These are phyloP conservation scores for Eremobia ochroleuca DNA, from an alignment of 2,888 invertebrate species.

Conservation along the genomic window DNA sequence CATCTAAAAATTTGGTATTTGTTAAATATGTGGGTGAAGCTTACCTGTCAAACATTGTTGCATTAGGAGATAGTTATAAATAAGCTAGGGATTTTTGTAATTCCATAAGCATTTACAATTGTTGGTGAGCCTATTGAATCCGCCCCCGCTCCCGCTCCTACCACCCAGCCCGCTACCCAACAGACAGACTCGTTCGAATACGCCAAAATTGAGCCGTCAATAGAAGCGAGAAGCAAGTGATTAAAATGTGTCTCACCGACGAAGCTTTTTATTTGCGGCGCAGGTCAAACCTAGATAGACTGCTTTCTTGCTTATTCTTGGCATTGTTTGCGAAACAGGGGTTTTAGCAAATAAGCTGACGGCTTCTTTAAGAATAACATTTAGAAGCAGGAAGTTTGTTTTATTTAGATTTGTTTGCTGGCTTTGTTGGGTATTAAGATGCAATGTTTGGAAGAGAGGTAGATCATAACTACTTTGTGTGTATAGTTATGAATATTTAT, in stretches of 20 bases:
- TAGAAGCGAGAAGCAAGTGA: conserved; percentile 71
- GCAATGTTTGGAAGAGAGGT: neutral
- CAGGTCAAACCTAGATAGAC: conserved; percentile 64
- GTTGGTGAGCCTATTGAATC: neutral
- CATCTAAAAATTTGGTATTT: no score
- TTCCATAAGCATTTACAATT: neutral
- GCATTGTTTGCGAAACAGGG: conserved; percentile 56
- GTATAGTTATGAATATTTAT: neutral
- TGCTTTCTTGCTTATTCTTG: conserved; percentile 35
- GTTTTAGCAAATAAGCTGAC: conserved; percentile 63
- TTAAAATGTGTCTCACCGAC: conserved; percentile 72
- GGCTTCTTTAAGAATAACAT: conserved; percentile 33
- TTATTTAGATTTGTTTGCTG: conserved; percentile 24
- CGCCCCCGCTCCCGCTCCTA: neutral
- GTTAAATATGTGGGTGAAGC: no score
- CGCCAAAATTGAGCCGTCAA: conserved; percentile 76
- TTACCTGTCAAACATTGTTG: no score
- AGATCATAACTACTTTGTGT: neutral
- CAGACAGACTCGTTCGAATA: conserved; percentile 63
- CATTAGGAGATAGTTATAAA: neutral
- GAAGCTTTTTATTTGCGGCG: conserved; percentile 62
- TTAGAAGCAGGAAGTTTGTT: neutral
- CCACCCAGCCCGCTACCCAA: conserved; percentile 24
- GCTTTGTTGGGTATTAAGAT: conserved; percentile 1
- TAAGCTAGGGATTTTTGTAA: neutral